Base-by-base conservation (phyloP, 2,113 vertebrate species). In the Microtus pennsylvanicus region DNA sequence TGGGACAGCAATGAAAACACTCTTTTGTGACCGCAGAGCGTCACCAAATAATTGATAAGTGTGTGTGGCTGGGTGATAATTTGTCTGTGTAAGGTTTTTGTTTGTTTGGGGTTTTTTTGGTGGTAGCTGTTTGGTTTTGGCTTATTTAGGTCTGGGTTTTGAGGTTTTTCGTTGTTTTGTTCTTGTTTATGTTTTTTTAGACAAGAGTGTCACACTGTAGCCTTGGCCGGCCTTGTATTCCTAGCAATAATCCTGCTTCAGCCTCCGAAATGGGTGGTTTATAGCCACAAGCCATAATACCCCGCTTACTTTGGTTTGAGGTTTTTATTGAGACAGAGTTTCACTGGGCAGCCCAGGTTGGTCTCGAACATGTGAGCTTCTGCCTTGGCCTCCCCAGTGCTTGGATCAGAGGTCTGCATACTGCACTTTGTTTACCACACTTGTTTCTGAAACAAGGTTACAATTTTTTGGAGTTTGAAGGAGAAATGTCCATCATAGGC, bases 21-120 rank as follows among this genome's bases (percentile, higher is more conserved):
- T 98, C 97, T 97, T 92, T 92, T 96, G 86, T 80, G 87, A 97
- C 86, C 89, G 97, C 94, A 97, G 97, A 98, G 96, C 98, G 98
- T 96, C 92, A 96, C 94, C 96, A 98, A 96, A 95, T 94, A 50
- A 33, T 69, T 70, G 22, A 3, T 45, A 33, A 7, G 30, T 22
- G 69, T 33, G 69, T 81, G 19, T 58, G 80, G 11, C 80, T 61
- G 65, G 65, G 33, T 14, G 45, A 19, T 22, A 21, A 35, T 86
- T 67, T 67, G 58, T 63, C 65, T 12, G 81, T 28, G 30, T 63
- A 26, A 28, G 58, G 38, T 16, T 10, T 82, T 55, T 42, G 55
- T 9, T 55, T 74, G 72, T 38, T 74, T 74, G 21, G 42, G 22
- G 26, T 42, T 1, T 8, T 50, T 50, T 50, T 14, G 75, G 22